Evolutionary conservation across 2,113 vertebrate species (phyloP).

Genomic region (Sula dactylatra): DNA sequence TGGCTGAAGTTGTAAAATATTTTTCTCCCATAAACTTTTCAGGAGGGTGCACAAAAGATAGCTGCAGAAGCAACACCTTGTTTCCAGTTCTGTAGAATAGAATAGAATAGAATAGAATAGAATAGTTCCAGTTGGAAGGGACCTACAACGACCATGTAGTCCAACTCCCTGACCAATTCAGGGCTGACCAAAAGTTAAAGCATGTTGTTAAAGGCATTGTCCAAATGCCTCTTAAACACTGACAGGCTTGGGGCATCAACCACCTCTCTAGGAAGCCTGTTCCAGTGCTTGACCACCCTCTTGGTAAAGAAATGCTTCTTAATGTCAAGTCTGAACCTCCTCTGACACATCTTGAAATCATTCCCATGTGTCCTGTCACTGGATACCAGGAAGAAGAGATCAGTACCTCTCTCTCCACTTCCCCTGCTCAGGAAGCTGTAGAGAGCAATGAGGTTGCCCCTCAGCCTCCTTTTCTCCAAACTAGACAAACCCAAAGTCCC

Average conservation of each 20-base stretch:
- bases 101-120: fast-evolving
- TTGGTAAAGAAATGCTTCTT: background rate
- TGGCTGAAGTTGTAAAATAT: background rate
- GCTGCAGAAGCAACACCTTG: background rate
- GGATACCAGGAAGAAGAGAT: background rate
- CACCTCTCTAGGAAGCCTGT: background rate
- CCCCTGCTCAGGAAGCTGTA: background rate
- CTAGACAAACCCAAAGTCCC: background rate
- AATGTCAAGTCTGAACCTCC: background rate
- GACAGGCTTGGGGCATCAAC: background rate
- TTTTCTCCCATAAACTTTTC: background rate
- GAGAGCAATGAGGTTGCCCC: background rate
- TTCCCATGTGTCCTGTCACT: background rate
- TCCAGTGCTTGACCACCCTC: background rate
- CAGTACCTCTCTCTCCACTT: background rate
- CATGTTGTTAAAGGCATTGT: background rate
- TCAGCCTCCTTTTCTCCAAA: background rate
- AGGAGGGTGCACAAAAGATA: background rate
- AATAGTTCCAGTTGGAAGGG: background rate
- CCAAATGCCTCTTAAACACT: background rate
- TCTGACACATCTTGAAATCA: background rate
- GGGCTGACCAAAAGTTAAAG: background rate
- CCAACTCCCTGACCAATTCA: background rate
- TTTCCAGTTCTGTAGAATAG: background rate
- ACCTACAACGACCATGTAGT: background rate